Evolutionary conservation across 1,140 invertebrate genomes (phyloP).

Genomic region (Coptotermes formosanus): DNA sequence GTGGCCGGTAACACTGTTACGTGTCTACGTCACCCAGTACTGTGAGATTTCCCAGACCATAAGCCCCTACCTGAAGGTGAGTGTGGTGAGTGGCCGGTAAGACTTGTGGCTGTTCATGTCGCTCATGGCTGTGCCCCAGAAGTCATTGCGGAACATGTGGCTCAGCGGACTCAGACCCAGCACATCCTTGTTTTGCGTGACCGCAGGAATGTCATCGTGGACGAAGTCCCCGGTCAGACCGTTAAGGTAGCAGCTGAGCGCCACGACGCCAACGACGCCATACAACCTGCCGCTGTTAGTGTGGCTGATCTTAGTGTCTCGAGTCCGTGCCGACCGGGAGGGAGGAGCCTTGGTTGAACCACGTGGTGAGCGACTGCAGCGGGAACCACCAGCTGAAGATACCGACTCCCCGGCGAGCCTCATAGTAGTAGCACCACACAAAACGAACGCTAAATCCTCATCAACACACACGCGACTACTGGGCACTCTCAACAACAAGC

Average conservation of each 20-base stretch:
- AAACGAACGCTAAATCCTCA: no score
- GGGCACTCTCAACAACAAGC: no score
- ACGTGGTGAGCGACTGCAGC: not conserved
- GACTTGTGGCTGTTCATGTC: constrained; percentile 81
- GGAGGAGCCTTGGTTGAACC: not conserved
- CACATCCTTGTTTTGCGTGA: constrained; percentile 82
- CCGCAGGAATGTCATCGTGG: constrained; percentile 87
- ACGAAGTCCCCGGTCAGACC: constrained; percentile 82
- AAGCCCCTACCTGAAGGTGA: constrained; percentile 70
- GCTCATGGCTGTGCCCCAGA: constrained; percentile 88
- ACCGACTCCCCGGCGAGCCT: not conserved
- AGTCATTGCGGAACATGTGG: constrained; percentile 78
- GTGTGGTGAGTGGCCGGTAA: constrained; percentile 76
- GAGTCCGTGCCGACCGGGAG: not conserved
- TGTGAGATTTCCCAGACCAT: no score
- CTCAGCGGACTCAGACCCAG: constrained; percentile 62
- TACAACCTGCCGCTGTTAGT: constrained; percentile 47
- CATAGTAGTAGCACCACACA: no score
- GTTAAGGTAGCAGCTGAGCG: constrained; percentile 73
- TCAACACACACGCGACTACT: no score
- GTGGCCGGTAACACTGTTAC: no score
- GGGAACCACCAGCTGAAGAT: not conserved
- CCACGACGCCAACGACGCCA: constrained; percentile 60
- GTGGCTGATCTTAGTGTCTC: no score
- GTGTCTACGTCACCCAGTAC: no score